phyloP scores from a whole-genome alignment of 2,888 invertebrate genomes.

The Cephalotes varians region DNA sequence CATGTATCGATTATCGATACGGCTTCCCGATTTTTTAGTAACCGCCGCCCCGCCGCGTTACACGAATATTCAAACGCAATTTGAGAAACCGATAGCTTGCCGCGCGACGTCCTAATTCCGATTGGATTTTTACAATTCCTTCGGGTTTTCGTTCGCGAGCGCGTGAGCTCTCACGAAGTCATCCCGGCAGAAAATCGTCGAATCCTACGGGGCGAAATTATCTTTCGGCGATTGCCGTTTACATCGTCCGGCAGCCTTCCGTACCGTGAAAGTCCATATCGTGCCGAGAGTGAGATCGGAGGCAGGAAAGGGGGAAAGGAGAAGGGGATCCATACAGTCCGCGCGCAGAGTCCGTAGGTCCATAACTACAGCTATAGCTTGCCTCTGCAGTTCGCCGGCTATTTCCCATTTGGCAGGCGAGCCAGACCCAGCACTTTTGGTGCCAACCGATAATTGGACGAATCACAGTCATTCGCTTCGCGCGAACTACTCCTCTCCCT shows the following conservation, averaged over 20 bases:
- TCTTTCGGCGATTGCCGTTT: slow-evolving; percentile 75
- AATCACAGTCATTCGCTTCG: slow-evolving; percentile 83
- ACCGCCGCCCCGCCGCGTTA: slow-evolving; percentile 44
- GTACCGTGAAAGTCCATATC: slow-evolving; percentile 69
- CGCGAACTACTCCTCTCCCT: slow-evolving; percentile 73
- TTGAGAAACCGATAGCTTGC: slow-evolving; percentile 44
- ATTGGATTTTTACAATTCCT: slow-evolving; percentile 55
- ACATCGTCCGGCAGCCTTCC: slow-evolving; percentile 66
- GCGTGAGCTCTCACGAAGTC: slow-evolving; percentile 39
- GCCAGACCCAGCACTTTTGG: slow-evolving; percentile 84
- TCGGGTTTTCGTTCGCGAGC: slow-evolving; percentile 28
- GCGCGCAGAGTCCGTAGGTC: slow-evolving; percentile 72
- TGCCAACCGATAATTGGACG: slow-evolving; percentile 84
- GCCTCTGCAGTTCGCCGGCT: slow-evolving; percentile 79
- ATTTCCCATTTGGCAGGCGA: slow-evolving; percentile 84
- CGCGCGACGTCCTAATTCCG: slow-evolving; percentile 42
- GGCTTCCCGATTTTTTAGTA: slow-evolving; percentile 49
- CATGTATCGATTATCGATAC: slow-evolving; percentile 49
- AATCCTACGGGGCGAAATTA: slow-evolving; percentile 73
- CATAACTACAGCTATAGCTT: slow-evolving; percentile 76
- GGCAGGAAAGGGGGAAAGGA: slow-evolving; percentile 39
- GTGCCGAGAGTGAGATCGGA: slow-evolving; percentile 26
- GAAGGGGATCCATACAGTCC: slow-evolving; percentile 59
- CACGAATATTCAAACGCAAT: slow-evolving; percentile 52
- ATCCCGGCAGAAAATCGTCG: slow-evolving; percentile 58